Percentiles rank a stretch among this genome's conserved stretches.
These are phyloP conservation scores for Probosciger aterrimus DNA, from an alignment of 2,113 vertebrate species.

Conservation along the genomic window DNA sequence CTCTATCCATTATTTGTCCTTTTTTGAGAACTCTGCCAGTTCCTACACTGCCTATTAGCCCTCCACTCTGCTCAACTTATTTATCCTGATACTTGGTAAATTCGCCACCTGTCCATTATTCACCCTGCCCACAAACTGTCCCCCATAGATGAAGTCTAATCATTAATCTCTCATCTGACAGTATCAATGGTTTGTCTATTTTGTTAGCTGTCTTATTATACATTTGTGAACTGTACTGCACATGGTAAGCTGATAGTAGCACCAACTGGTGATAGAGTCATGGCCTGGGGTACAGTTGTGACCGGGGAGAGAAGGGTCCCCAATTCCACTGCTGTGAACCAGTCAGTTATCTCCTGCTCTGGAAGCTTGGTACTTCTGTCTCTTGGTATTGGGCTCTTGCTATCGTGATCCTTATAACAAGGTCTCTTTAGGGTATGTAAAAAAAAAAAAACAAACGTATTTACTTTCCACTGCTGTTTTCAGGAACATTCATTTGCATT, in stretches of 20 bases:
- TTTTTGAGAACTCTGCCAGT: background rate
- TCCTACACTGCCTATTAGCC: background rate
- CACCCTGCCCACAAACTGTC: background rate
- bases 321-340: background rate
- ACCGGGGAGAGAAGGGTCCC: background rate
- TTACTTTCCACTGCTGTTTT: constrained; percentile 36
- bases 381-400: background rate
- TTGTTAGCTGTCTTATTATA: background rate
- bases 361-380: background rate
- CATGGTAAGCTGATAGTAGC: background rate
- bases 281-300: background rate
- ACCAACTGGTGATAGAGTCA: background rate
- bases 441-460: background rate
- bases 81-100: background rate
- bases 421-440: background rate
- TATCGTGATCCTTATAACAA: background rate
- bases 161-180: background rate
- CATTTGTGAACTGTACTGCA: background rate
- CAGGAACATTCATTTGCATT: constrained; percentile 47
- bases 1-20: background rate
- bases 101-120: background rate
- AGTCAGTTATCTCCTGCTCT: background rate
- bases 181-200: background rate
- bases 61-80: background rate
- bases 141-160: background rate